Conservation (phyloP, 2,113 vertebrate species). For the Takifugu flavidus region DNA sequence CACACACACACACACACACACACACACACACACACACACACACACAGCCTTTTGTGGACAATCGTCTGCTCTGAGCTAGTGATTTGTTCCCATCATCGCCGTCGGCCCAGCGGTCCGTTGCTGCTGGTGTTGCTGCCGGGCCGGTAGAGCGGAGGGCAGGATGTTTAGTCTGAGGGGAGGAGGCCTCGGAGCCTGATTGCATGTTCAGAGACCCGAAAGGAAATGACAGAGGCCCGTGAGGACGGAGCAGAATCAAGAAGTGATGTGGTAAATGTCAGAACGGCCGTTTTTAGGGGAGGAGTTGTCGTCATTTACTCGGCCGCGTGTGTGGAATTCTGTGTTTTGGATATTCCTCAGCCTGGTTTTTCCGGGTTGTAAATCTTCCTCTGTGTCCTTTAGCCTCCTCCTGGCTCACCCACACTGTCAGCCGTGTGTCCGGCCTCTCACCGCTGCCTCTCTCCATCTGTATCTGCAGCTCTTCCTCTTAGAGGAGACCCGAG, state of each 20-base stretch:
- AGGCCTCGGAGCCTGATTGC: constrained; percentile 39
- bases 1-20: too few relatives aligned
- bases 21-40: too few relatives aligned
- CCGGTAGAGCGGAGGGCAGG: constrained; percentile 52
- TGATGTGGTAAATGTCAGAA: not conserved
- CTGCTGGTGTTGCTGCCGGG: constrained; percentile 1
- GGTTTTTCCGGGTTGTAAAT: too few relatives aligned
- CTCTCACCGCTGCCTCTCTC: constrained; percentile 4
- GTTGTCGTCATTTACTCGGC: too few relatives aligned
- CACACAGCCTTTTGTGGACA: too few relatives aligned
- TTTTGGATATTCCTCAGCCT: too few relatives aligned
- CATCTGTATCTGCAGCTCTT: constrained; percentile 80
- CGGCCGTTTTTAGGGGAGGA: too few relatives aligned
- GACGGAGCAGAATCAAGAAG: too few relatives aligned
- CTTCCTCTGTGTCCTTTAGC: constrained; percentile 1
- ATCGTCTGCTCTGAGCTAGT: not conserved
- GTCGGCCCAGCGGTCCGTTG: constrained; percentile 9
- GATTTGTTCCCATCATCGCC: constrained; percentile 11
- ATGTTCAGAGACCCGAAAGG: constrained; percentile 39
- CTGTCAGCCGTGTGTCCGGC: constrained; percentile 9
- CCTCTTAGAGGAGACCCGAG: constrained; percentile 93
- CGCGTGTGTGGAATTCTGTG: too few relatives aligned
- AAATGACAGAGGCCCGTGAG: constrained; percentile 48
- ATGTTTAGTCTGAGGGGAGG: constrained; percentile 73
- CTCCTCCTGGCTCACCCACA: constrained; percentile 7